Evolutionary conservation across 2,888 invertebrate species (phyloP), one percentile per base, ranked within the genome.

Genomic region (Halocaridina rubra): DNA sequence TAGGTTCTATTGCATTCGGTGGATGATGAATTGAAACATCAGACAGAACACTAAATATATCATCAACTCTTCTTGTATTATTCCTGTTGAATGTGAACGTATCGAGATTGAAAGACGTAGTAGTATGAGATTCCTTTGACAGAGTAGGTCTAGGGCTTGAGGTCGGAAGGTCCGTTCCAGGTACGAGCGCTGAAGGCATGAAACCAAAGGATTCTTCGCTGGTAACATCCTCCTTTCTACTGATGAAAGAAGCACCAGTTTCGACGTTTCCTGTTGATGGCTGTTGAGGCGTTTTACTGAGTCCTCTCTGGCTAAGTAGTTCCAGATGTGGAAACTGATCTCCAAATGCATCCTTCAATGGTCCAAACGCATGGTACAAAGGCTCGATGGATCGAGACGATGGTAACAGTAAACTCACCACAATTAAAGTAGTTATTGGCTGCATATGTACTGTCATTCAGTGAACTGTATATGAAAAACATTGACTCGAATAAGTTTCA

Each of bases 21-120:
- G 67, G 4, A 74, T 33, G 33, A 67, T 46, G 0, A 32, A 27
- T 71, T 7, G 69, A 57, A 1, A 82, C 72, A n/a, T 82, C 82
- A 4, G 82, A 77, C 61, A 82, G 24, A 0, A 77, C 59, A 27
- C 82, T 82, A 30, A 82, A 82, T 32, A 82, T 82, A 27, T 82
- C 82, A 10, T 69, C 78, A 8, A 64, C 29, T 13, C 46, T 78
- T n/a, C 82, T 64, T 2, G 64, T 29, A 30, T 82, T 82, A 4
- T 77, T 46, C 8, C 77, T 19, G 33, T 82, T 82, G 46, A 82
- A 82, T 7, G 82, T 82, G 30, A 82, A 82, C 2, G 82, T 82
- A 22, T 82, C 33, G 27, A 82, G 72, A 61, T 78, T 71, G 27
- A 82, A 82, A 19, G 13, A n/a, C 10, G 30, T n/a, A 7, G n/a